Base-by-base conservation (phyloP, 2,888 invertebrate genomes). In the Hymenopus coronatus region DNA sequence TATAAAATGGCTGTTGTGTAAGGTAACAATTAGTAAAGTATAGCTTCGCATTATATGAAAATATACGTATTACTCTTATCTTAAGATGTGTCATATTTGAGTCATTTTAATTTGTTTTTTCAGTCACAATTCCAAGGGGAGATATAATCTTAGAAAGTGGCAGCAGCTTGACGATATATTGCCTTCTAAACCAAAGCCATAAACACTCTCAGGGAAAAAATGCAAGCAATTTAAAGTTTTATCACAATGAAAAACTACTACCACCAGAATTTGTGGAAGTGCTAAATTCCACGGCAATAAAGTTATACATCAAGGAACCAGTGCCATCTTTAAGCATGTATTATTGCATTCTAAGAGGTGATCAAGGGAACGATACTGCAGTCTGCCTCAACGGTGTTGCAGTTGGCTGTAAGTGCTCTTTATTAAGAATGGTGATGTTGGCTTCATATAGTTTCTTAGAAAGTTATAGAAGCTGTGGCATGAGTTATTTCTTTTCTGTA, bases 201-300 rank as follows among this genome's bases (percentile, higher is more conserved):
- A 92, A 92, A 0, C 92, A 93, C 30, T 93, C 93, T 82, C 93
- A 94, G 91, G 93, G 94, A 30, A 93, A 93, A 91, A 95, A 96
- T 92, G 92, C 94, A 20, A 94, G 94, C 90, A 91, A 94, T 91
- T 92, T 95, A 85, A 92, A 93, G 85, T 95, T 95, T 91, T 92
- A 92, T 91, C 93, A 93, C 87, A 93, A 93, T 89, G 91, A 92
- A n/a, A 92, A 92, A 81, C 90, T 90, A 83, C 92, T 95, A 90
- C 93, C 94, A 40, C 90, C 91, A 7, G 93, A 94, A 91, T 94
- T 92, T 90, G 94, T 95, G 28, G 93, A 93, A 85, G 93, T 95
- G 88, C 91, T 96, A 54, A 96, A 97, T 92, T 93, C 93, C 28
- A 96, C 96, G 4, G 95, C 96, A 15, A 95, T 96, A 90, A 93